Evolutionary conservation across 2,888 invertebrate genomes (phyloP).

Genomic region (Spodoptera exigua): DNA sequence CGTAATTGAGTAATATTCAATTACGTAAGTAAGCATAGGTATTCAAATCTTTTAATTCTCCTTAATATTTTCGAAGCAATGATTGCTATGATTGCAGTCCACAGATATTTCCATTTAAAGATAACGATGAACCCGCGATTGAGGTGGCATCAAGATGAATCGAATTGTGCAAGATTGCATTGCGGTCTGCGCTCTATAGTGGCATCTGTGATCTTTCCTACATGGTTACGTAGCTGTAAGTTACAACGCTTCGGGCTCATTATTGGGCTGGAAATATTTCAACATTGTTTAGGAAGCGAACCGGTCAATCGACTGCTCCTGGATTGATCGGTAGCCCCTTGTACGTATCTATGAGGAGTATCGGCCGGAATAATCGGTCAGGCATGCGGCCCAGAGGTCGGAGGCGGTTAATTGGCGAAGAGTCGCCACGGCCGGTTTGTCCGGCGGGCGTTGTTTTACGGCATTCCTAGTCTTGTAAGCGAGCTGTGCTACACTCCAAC

Average conservation of each 20-base stretch:
- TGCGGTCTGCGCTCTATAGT: constrained; percentile 56
- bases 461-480: constrained; percentile 75
- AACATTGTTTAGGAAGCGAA: constrained; percentile 43
- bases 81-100: no score
- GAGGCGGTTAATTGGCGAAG: constrained; percentile 87
- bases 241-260: constrained; percentile 17
- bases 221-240: constrained; percentile 25
- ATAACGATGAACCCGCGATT: constrained; percentile 39
- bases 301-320: constrained; percentile 52
- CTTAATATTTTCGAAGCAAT: no score
- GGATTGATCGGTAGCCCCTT: constrained; percentile 49
- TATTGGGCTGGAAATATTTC: constrained; percentile 32
- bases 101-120: constrained; percentile 5
- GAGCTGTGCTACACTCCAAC: constrained; percentile 61
- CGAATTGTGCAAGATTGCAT: constrained; percentile 54
- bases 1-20: no score
- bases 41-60: no score
- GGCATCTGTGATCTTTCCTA: constrained; percentile 52
- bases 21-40: no score
- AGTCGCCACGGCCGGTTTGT: constrained; percentile 81
- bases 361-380: constrained; percentile 67
- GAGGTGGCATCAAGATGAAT: constrained; percentile 49
- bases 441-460: constrained; percentile 80
- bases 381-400: constrained; percentile 81
- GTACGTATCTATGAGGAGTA: constrained; percentile 74